These are phyloP conservation scores for Meleagris gallopavo DNA, from an alignment of 2,113 vertebrate genomes.

Conservation along the genomic window DNA sequence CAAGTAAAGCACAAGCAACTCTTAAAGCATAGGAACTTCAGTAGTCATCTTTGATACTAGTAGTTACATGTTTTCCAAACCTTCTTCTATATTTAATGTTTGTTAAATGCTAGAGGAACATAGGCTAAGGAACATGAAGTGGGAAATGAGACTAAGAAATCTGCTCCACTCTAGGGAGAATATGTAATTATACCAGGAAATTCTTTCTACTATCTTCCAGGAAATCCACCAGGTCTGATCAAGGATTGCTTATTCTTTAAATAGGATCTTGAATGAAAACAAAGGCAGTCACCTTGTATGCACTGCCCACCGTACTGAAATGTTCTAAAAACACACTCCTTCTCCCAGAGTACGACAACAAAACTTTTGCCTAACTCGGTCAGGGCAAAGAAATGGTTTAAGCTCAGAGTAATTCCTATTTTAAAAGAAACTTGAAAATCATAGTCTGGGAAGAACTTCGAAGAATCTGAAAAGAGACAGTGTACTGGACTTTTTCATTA, in stretches of 20 bases:
- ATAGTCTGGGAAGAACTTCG: neutral
- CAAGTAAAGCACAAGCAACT: neutral
- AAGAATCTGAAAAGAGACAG: neutral
- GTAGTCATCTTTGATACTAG: neutral
- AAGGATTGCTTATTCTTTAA: conserved; percentile 52
- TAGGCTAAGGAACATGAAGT: conserved; percentile 9
- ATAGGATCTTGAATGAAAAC: conserved; percentile 53
- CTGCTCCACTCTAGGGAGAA: conserved; percentile 25
- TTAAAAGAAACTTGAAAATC: neutral
- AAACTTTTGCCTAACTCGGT: neutral
- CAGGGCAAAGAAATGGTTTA: accelerated
- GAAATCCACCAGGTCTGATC: conserved; percentile 62
- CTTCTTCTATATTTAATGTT: neutral
- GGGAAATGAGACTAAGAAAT: conserved; percentile 12
- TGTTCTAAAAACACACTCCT: neutral
- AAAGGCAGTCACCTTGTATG: conserved; percentile 50
- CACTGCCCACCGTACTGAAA: neutral
- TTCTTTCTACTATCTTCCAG: conserved; percentile 59
- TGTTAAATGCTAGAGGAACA: neutral
- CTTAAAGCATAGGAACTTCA: accelerated
- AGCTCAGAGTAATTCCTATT: accelerated
- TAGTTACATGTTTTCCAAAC: neutral
- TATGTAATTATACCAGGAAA: conserved; percentile 53
- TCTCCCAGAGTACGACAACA: neutral
- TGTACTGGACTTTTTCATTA: neutral